Evolutionary conservation across 2,888 invertebrate species (phyloP).

Genomic region (Syrphus vitripennis): DNA sequence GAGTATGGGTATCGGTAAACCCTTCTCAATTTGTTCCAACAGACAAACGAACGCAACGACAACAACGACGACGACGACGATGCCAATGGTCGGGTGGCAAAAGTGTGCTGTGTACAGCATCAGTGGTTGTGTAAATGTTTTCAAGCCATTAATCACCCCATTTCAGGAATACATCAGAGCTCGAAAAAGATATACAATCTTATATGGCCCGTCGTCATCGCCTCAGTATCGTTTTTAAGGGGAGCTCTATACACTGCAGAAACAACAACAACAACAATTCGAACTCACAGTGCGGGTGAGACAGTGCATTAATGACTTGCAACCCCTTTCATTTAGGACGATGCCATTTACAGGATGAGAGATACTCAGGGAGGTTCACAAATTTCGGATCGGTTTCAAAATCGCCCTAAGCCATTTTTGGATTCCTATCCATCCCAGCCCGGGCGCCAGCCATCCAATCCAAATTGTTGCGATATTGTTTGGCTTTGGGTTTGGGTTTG

Average conservation of each 20-base stretch:
- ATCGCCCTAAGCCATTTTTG: conserved; percentile 69
- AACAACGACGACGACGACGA: background rate
- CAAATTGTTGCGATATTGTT: conserved; percentile 49
- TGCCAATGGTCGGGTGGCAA: conserved; percentile 45
- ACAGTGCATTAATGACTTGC: conserved; percentile 71
- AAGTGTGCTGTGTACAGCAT: conserved; percentile 62
- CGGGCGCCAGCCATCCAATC: conserved; percentile 44
- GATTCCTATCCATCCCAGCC: conserved; percentile 58
- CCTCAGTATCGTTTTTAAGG: conserved; percentile 25
- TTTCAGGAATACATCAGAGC: conserved; percentile 79
- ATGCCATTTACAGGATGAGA: conserved; percentile 33
- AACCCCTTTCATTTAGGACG: conserved; percentile 62
- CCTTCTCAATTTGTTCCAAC: conserved; percentile 67
- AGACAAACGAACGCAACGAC: too few species aligned
- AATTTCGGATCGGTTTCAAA: conserved; percentile 68
- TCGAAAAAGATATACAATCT: conserved; percentile 68
- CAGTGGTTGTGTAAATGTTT: conserved; percentile 79
- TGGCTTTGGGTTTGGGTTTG: background rate
- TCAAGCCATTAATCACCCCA: conserved; percentile 81
- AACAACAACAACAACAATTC: conserved; percentile 38
- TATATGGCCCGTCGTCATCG: conserved; percentile 40
- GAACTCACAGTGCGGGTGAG: conserved; percentile 59
- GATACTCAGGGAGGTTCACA: conserved; percentile 58
- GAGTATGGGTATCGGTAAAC: conserved; percentile 70
- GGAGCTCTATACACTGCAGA: background rate